Conservation (phyloP, 2,888 invertebrate species). For the Thecocarcelia acutangulata region DNA sequence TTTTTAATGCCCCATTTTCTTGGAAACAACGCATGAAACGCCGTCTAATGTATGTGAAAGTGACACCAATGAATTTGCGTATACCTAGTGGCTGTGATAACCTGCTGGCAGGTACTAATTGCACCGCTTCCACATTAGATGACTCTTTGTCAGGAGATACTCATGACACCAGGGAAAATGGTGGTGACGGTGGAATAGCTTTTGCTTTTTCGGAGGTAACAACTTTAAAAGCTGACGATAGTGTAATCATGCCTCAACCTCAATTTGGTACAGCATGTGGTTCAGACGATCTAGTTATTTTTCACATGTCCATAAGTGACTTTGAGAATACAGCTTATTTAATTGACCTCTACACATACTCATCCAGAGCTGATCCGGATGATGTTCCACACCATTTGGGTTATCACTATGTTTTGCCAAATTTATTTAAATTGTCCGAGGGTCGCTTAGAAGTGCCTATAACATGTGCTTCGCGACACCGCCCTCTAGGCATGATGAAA, state of each 20-base stretch:
- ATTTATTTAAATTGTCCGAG: slow-evolving; percentile 89
- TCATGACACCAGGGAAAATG: slow-evolving; percentile 83
- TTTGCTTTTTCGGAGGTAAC: slow-evolving; percentile 85
- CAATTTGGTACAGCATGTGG: slow-evolving; percentile 91
- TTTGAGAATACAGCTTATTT: slow-evolving; percentile 90
- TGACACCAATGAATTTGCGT: slow-evolving; percentile 87
- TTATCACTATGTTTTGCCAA: slow-evolving; percentile 94
- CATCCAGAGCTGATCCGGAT: slow-evolving; percentile 84
- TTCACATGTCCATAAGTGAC: slow-evolving; percentile 89
- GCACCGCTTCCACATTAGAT: slow-evolving; percentile 81
- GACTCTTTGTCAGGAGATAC: slow-evolving; percentile 85
- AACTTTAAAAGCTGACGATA: slow-evolving; percentile 86
- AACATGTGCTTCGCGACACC: slow-evolving; percentile 91
- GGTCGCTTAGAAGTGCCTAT: slow-evolving; percentile 92
- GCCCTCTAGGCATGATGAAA: slow-evolving; percentile 90
- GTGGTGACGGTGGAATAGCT: slow-evolving; percentile 79
- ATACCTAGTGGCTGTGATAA: slow-evolving; percentile 80
- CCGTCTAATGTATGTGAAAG: slow-evolving; percentile 87
- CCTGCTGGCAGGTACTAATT: slow-evolving; percentile 49
- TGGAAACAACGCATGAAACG: slow-evolving; percentile 87
- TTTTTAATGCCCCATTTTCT: slow-evolving; percentile 90
- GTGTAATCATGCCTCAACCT: slow-evolving; percentile 86
- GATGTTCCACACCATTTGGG: slow-evolving; percentile 93
- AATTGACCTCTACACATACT: slow-evolving; percentile 91
- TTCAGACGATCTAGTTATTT: slow-evolving; percentile 88